Evolutionary conservation across 1,140 invertebrate genomes (phyloP).

Genomic region (Trachymyrmex septentrionalis): DNA sequence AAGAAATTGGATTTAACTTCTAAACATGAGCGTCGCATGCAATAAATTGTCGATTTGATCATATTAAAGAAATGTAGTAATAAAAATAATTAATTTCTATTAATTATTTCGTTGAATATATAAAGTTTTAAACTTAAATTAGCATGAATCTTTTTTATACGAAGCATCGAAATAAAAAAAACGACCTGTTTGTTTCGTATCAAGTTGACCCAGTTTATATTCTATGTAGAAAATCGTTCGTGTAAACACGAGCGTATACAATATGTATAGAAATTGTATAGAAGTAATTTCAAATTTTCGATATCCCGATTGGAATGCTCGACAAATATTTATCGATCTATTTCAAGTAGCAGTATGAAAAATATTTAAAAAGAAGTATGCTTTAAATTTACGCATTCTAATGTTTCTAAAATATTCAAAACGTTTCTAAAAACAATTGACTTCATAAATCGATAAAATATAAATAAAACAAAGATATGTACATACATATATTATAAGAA

Average conservation of each 20-base stretch:
- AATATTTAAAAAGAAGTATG: constrained; percentile 9
- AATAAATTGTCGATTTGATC: background rate
- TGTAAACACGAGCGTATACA: constrained; percentile 21
- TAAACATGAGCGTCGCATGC: background rate
- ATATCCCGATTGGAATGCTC: constrained; percentile 29
- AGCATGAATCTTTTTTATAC: background rate
- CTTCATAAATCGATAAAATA: background rate
- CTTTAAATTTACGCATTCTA: background rate
- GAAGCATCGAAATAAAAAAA: constrained; percentile 14
- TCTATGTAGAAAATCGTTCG: constrained; percentile 23
- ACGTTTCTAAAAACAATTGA: background rate
- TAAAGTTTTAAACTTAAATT: background rate
- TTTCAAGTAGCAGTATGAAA: constrained; percentile 4
- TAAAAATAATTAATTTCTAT: background rate
- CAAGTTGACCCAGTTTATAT: constrained; percentile 36
- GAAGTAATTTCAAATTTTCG: constrained; percentile 34
- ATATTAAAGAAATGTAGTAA: background rate
- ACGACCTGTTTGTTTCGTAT: constrained; percentile 33
- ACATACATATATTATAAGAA: background rate
- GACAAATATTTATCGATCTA: constrained; percentile 42
- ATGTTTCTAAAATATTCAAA: background rate
- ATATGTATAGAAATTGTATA: constrained; percentile 21
- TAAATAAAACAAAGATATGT: background rate
- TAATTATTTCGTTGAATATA: background rate
- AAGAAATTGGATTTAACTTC: background rate